Conservation (phyloP, 2,113 vertebrate genomes). For the Otolemur garnettii region DNA sequence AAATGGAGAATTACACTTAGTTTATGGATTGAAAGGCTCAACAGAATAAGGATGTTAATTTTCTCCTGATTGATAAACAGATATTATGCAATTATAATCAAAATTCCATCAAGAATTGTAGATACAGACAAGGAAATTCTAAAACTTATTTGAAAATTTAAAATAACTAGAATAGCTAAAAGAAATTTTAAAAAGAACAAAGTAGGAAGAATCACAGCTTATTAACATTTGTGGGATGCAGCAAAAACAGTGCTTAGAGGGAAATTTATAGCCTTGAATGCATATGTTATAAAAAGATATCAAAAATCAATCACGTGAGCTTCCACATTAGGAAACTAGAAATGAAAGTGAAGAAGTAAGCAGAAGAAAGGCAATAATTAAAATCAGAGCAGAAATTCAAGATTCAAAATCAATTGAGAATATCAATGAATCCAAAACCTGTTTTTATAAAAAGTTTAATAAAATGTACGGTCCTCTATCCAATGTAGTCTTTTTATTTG, state of each 20-base stretch:
- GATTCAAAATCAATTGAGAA: not conserved
- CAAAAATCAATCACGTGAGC: not conserved
- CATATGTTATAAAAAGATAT: not conserved
- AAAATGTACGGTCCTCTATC: not conserved
- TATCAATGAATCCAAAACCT: not conserved
- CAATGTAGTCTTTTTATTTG: not conserved
- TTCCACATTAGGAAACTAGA: not conserved
- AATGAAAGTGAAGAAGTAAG: not conserved
- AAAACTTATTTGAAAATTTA: not conserved
- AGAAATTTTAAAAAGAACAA: not conserved
- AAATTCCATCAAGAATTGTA: not conserved
- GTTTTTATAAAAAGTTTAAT: not conserved
- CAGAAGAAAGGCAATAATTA: not conserved
- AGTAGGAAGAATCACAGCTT: not conserved
- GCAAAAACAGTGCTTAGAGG: not conserved
- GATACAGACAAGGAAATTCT: not conserved
- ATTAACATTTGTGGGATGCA: not conserved
- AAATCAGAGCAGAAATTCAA: not conserved
- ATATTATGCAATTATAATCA: not conserved
- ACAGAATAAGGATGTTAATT: not conserved
- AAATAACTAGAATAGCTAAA: conserved; percentile 29
- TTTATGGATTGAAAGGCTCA: not conserved
- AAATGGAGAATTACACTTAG: not conserved
- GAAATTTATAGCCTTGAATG: not conserved
- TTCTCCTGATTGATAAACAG: not conserved